Base-by-base conservation (phyloP, 1,140 invertebrate genomes). In the Monochamus saltuarius region DNA sequence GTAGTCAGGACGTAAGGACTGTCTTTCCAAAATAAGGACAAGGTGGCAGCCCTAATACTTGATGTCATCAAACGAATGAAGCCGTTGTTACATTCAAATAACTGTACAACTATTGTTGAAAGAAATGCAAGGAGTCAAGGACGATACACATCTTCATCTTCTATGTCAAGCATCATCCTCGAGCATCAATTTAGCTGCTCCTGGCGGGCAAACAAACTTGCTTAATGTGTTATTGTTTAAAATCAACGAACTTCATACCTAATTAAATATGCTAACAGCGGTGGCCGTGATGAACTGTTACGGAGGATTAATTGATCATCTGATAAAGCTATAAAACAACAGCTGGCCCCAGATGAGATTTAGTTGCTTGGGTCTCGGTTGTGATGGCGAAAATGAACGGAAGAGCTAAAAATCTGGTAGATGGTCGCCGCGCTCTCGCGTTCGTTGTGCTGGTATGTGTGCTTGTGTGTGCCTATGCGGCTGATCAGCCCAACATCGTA, bases 401-500 rank as follows among this genome's bases (percentile, higher is more conserved):
- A 3, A 8, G 16, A 10, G 47, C 8, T 13, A 52, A 36, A 7
- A 34, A 39, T 19, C 29, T 46, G 13, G 13, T 19, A 50, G 14
- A 51, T 51, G 9, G 29, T 14, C 9, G 37, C 16, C 10, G 35
- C 34, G 49, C 10, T 51, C 16, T 14, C 22, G 19, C 11, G 13
- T 9, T 42, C 34, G 13, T 54, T 45, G 46, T 37, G 56, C 29
- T 36, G 45, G 43, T 61, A 52, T 16, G 52, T 53, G 42, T 34
- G 40, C 52, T 53, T 13, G 19, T 46, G 19, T 29, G n/a, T 46
- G 16, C 4, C n/a, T 22, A 1, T 10, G 42, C 59, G 6, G 62
- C 55, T 6, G 69, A 59, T 13, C 63, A 65, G 61, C 84, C 84
- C 1, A 77, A 85, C 73, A 83, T 85, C 47, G 73, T 85, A 11